Conservation (phyloP, 2,797 vertebrate genomes). For the Amazona finschi region DNA sequence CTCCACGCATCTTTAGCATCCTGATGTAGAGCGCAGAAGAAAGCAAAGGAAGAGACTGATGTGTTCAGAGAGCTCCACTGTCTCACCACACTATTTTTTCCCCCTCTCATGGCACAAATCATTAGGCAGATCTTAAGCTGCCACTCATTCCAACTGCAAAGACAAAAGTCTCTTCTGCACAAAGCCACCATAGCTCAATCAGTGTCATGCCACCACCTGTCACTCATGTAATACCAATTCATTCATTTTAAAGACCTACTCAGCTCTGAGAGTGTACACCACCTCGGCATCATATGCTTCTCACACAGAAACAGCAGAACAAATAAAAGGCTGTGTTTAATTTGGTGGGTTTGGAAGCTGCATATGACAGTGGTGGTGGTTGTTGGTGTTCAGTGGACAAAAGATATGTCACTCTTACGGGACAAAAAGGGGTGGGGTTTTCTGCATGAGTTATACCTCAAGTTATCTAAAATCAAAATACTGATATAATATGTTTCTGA, state of each 20-base stretch:
- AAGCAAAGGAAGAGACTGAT: neutral
- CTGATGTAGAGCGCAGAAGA: fast-evolving
- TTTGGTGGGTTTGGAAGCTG: neutral
- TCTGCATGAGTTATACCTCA: neutral
- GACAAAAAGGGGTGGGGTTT: neutral
- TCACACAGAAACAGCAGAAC: neutral
- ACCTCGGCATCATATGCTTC: neutral
- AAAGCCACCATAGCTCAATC: conserved; percentile 59
- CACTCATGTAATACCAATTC: conserved; percentile 72
- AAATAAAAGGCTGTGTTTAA: neutral
- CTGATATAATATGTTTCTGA: neutral
- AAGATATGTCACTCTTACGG: neutral
- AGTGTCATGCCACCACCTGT: conserved; percentile 41
- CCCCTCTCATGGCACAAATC: conserved; percentile 49
- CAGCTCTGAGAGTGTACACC: neutral
- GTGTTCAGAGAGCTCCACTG: neutral
- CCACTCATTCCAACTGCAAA: conserved; percentile 1
- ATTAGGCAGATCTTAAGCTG: conserved; percentile 48
- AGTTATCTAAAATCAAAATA: neutral
- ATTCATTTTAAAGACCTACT: conserved; percentile 74
- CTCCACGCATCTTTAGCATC: neutral
- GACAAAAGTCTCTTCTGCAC: neutral
- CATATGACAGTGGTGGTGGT: neutral
- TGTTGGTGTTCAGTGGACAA: neutral
- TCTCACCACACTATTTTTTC: neutral